A percentile compares a stretch with the other conserved stretches of the same genome.
phyloP scores from a whole-genome alignment of 2,113 vertebrate species.

The Podarcis muralis region DNA sequence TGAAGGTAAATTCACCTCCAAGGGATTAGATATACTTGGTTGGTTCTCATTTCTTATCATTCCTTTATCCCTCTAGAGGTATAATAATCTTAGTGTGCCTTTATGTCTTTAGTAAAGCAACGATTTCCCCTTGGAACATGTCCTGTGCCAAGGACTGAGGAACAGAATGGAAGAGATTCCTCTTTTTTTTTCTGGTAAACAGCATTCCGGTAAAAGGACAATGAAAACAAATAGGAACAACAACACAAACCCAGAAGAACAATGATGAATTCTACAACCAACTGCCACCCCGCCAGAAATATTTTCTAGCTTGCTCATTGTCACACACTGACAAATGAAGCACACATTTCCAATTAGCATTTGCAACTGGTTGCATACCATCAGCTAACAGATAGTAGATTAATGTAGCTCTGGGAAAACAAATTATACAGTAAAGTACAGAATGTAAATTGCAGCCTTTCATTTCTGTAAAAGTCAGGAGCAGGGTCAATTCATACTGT shows the following conservation, averaged over 20 bases:
- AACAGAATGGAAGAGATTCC: neutral
- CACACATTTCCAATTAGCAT: slow-evolving; percentile 37
- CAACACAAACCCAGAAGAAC: neutral
- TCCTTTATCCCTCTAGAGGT: accelerated
- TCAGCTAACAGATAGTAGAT: slow-evolving; percentile 18
- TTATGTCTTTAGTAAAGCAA: neutral
- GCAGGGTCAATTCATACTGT: slow-evolving; percentile 35
- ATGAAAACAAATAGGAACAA: neutral
- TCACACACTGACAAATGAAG: slow-evolving; percentile 21
- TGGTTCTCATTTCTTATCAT: neutral
- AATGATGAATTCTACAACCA: neutral
- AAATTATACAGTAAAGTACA: slow-evolving; percentile 34
- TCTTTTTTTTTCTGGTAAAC: slow-evolving; percentile 9
- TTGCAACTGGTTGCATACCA: slow-evolving; percentile 33
- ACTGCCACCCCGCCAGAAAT: neutral
- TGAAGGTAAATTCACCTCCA: slow-evolving; percentile 16
- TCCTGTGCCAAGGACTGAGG: neutral
- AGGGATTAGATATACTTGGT: slow-evolving; percentile 2
- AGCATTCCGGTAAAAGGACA: neutral
- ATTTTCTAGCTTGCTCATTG: slow-evolving; percentile 5
- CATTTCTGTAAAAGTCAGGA: slow-evolving; percentile 33
- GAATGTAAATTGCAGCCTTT: slow-evolving; percentile 34
- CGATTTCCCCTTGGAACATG: neutral
- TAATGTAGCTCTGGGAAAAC: slow-evolving; percentile 40
- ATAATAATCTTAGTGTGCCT: neutral